Percentiles rank a stretch among this genome's conserved stretches.
These are phyloP conservation scores for Eurytoma californica DNA, from an alignment of 2,888 invertebrate species.

Conservation along the genomic window DNA sequence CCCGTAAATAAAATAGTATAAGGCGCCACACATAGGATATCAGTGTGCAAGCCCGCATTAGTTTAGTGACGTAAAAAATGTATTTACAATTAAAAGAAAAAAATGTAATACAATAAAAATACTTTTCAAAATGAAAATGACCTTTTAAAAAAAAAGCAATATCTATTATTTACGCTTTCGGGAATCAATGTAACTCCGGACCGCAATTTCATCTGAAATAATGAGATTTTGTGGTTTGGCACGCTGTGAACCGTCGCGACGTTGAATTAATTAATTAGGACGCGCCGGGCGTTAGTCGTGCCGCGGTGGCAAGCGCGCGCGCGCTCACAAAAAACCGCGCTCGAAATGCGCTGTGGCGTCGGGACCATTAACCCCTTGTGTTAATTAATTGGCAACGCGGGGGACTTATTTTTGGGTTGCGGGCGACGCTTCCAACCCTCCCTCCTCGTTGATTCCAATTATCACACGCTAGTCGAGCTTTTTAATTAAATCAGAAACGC, in stretches of 20 bases:
- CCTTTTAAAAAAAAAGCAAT: no score
- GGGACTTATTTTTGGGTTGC: conserved; percentile 6
- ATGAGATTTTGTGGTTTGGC: conserved; percentile 7
- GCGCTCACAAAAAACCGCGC: no score
- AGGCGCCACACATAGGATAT: no score
- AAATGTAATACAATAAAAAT: no score
- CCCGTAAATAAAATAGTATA: no score
- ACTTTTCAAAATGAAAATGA: no score
- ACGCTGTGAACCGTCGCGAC: conserved; percentile 18
- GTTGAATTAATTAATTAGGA: conserved; percentile 46
- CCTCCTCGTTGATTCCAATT: not conserved
- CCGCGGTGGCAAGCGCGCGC: no score
- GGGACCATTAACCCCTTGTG: conserved; percentile 26
- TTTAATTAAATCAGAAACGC: not conserved
- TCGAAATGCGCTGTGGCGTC: conserved; percentile 8
- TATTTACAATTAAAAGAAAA: no score
- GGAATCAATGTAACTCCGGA: no score
- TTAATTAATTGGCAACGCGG: conserved; percentile 37
- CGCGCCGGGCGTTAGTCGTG: not conserved
- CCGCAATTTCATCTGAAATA: not conserved
- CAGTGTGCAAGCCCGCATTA: no score
- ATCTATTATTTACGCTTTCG: no score
- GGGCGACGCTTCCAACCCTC: not conserved
- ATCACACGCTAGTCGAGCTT: not conserved
- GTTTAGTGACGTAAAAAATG: no score